These are phyloP conservation scores for roundworm (Caenorhabditis elegans) DNA, from an alignment of 1,140 invertebrate species.

Conservation along the genomic window WBcel235 BX284605.5:10564501-10565000, in stretches of 20 bases:
- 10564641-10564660: background rate
- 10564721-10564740: background rate
- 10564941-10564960: slow-evolving; percentile 28
- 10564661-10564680: background rate
- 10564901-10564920: background rate
- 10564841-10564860: background rate
- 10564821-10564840: background rate
- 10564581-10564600: slow-evolving; percentile 21
- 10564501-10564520: slow-evolving; percentile 15
- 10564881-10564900: background rate
- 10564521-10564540: background rate
- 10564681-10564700: background rate
- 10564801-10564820: background rate
- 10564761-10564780: background rate
- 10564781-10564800: background rate
- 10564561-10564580: background rate
- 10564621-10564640: slow-evolving; percentile 1
- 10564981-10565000: background rate
- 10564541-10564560: background rate
- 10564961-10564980: slow-evolving; percentile 11
- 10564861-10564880: too few species aligned
- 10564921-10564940: background rate
- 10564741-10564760: slow-evolving; percentile 29
- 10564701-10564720: background rate
- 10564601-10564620: background rate